Conservation (phyloP, 2,113 vertebrate genomes). For the Hippocampus comes region DNA sequence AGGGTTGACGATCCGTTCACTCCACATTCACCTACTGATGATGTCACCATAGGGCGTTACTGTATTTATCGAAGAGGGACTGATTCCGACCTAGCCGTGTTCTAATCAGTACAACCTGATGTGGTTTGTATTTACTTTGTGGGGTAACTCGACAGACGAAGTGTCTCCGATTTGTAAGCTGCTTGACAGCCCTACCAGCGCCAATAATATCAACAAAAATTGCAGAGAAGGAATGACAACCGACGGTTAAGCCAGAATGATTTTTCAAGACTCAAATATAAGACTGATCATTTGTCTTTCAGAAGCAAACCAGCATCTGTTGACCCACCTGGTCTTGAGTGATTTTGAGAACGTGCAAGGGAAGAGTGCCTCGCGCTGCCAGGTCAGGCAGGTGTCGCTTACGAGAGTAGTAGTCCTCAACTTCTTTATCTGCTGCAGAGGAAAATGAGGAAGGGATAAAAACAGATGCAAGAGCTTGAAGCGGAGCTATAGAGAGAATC, state of each 20-base stretch:
- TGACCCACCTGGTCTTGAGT: conserved; percentile 84
- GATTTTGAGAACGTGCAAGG: conserved; percentile 92
- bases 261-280: not conserved
- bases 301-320: not conserved
- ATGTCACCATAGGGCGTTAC: too few species aligned
- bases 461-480: conserved; percentile 22
- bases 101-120: too few species aligned
- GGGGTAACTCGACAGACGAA: too few species aligned
- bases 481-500: conserved; percentile 17
- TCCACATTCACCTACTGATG: not conserved
- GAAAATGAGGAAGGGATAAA: conserved; percentile 2
- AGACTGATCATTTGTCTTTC: conserved; percentile 5
- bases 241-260: not conserved
- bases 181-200: too few species aligned
- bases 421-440: conserved; percentile 90
- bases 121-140: too few species aligned
- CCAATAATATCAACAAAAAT: not conserved
- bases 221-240: not conserved
- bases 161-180: too few species aligned
- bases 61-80: too few species aligned
- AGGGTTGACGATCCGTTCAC: not conserved
- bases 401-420: conserved; percentile 93
- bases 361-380: conserved; percentile 90
- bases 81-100: too few species aligned
- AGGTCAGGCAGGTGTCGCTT: conserved; percentile 92